Evolutionary conservation across 2,113 vertebrate genomes (phyloP), one percentile per base, ranked within the genome.

Genomic region (Hoplias malabaricus): DNA sequence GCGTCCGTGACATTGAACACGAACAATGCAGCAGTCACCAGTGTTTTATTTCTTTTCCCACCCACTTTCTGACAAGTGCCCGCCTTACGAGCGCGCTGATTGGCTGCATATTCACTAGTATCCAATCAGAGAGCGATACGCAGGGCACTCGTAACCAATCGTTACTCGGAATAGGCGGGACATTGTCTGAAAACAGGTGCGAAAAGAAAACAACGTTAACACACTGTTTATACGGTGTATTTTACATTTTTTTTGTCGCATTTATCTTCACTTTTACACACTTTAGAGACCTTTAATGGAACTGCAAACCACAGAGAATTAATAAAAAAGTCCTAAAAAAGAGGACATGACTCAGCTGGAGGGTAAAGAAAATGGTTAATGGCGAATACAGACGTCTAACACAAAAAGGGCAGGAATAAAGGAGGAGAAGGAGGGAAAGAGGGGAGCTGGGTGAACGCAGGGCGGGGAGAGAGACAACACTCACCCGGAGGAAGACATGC

Each of bases 1-100:
- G n/a, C n/a, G n/a, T 86, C 82, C 84, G 84, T 92, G 91, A 92
- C 90, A 91, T 90, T 91, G 91, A 89, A 25, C 65, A 73, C 46
- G 48, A 79, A 79, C 67, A 57, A 56, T 43, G 36, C 43, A 72
- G 36, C 70, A n/a, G 38, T 36, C 46, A 71, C 8, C 5, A 53
- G 48, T 21, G n/a, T 10, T n/a, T n/a, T 9, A 9, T 53, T 3
- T 19, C 5, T 53, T 2, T 53, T 53, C 7, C 48, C 48, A 53
- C 48, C 48, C 8, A 21, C 5, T 9, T 53, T 53, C 48, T 7
- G 48, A 4, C n/a, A 23, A 23, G 2, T 19, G 6, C 48, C 48
- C 48, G n/a, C 48, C 48, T 23, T 9, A 1, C 48, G n/a, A 19
- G 48, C 19, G 2, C n/a, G 21, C n/a, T 9, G n/a, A 53, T 53